These are phyloP conservation scores for Colletes latitarsis DNA, from an alignment of 1,140 invertebrate genomes.

Conservation along the genomic window DNA sequence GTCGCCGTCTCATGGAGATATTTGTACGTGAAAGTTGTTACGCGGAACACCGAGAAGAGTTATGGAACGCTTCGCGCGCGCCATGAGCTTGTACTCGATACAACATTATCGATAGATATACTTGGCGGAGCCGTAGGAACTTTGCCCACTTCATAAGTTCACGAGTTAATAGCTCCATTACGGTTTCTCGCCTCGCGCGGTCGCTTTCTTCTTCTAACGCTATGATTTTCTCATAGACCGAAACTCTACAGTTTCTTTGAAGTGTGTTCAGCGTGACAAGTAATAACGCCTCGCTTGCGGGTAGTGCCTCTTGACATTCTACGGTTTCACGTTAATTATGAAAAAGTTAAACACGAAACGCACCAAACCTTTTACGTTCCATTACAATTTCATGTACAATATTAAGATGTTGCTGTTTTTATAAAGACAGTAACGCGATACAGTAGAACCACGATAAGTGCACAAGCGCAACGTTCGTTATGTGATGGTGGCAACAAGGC, in stretches of 20 bases:
- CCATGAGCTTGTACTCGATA: slow-evolving; percentile 33
- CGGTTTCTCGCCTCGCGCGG: slow-evolving; percentile 24
- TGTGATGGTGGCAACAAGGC: too few species aligned
- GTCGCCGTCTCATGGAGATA: slow-evolving; percentile 32
- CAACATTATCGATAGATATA: slow-evolving; percentile 36
- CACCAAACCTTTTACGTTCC: background rate
- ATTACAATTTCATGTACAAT: background rate
- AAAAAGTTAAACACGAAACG: background rate
- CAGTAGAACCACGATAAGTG: too few species aligned
- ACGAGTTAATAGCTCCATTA: slow-evolving; percentile 44
- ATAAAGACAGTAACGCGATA: too few species aligned
- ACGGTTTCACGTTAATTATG: background rate
- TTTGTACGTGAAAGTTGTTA: slow-evolving; percentile 42
- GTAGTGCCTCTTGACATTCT: background rate
- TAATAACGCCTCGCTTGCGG: background rate
- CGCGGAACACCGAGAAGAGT: slow-evolving; percentile 25
- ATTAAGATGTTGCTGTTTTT: too few species aligned
- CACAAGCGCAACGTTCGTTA: too few species aligned
- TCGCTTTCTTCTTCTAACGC: background rate
- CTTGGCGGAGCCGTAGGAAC: slow-evolving; percentile 20
- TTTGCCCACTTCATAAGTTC: slow-evolving; percentile 39
- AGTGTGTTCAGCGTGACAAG: background rate
- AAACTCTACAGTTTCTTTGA: background rate
- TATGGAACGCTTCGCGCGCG: slow-evolving; percentile 13
- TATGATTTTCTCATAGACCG: slow-evolving; percentile 3